phyloP scores from a whole-genome alignment of 2,797 vertebrate species.

The Ctenochaetus hawaiiensis region DNA sequence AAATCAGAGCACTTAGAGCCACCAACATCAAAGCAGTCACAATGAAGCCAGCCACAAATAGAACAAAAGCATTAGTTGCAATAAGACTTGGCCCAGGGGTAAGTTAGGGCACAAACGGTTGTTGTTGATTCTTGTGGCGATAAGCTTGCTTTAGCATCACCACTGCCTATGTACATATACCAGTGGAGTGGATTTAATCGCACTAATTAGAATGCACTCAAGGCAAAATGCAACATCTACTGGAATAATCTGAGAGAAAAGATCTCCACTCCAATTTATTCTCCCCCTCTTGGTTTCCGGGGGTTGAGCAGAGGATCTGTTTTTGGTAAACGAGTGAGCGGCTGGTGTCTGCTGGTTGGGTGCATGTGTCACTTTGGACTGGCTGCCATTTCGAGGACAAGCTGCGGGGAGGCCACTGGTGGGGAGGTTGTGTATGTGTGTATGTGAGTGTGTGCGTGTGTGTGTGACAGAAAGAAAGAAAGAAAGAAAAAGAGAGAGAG shows the following conservation, averaged over 20 bases:
- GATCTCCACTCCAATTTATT: slow-evolving; percentile 87
- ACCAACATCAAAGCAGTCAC: slow-evolving; percentile 86
- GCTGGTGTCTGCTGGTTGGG: slow-evolving; percentile 82
- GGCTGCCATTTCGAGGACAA: slow-evolving; percentile 85
- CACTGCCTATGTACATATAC: slow-evolving; percentile 87
- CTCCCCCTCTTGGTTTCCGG: slow-evolving; percentile 69
- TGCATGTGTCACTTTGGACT: slow-evolving; percentile 85
- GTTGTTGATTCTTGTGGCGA: slow-evolving; percentile 90
- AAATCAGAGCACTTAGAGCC: slow-evolving; percentile 83
- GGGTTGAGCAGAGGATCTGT: slow-evolving; percentile 74
- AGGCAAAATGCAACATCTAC: slow-evolving; percentile 87
- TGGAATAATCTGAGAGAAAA: slow-evolving; percentile 88
- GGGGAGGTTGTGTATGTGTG: slow-evolving; percentile 34
- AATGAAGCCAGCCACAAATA: slow-evolving; percentile 86
- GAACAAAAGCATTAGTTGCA: slow-evolving; percentile 88
- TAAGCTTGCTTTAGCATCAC: slow-evolving; percentile 89
- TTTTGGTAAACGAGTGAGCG: slow-evolving; percentile 80
- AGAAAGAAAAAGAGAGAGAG: slow-evolving; percentile 1
- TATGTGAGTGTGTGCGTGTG: slow-evolving; percentile 26
- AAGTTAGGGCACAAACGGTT: slow-evolving; percentile 85
- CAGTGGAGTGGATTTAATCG: slow-evolving; percentile 90
- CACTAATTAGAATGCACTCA: slow-evolving; percentile 90
- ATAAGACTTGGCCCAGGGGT: slow-evolving; percentile 86
- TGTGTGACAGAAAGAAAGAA: slow-evolving; percentile 15
- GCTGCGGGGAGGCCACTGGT: slow-evolving; percentile 72